Evolutionary conservation across 2,797 vertebrate genomes (phyloP).

Genomic region (Antrozous pallidus): DNA sequence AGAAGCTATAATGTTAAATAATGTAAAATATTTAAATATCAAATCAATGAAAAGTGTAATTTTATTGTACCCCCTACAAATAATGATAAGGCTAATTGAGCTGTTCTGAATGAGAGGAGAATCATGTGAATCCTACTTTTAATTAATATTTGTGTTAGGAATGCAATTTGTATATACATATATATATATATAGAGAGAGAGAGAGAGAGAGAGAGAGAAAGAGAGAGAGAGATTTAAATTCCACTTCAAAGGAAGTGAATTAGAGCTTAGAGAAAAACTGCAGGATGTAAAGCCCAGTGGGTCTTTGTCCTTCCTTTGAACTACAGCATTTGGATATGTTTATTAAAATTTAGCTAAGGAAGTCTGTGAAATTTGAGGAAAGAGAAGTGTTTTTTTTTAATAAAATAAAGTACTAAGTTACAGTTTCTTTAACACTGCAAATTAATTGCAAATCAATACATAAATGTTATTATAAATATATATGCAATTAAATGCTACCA

Average conservation of each 20-base stretch:
- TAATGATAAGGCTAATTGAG: background rate
- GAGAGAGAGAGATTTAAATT: background rate
- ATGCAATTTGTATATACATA: background rate
- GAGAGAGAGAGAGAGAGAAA: too few relatives aligned
- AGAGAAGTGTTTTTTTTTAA: background rate
- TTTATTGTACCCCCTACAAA: background rate
- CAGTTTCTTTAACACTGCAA: background rate
- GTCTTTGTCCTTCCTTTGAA: background rate
- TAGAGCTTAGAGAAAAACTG: background rate
- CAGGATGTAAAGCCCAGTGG: background rate
- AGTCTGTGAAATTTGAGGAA: background rate
- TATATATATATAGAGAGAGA: too few relatives aligned
- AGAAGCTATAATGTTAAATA: background rate
- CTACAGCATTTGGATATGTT: background rate
- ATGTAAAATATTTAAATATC: background rate
- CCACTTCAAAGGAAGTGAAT: slow-evolving; percentile 20
- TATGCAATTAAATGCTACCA: background rate
- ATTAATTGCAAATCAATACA: background rate
- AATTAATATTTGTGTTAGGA: background rate
- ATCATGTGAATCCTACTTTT: background rate
- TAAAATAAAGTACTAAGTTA: background rate
- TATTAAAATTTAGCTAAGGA: slow-evolving; percentile 9
- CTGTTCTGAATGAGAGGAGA: background rate
- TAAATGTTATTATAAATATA: background rate
- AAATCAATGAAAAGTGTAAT: background rate